These are phyloP conservation scores for Holacanthus passer DNA, from an alignment of 2,113 vertebrate species.

Conservation along the genomic window DNA sequence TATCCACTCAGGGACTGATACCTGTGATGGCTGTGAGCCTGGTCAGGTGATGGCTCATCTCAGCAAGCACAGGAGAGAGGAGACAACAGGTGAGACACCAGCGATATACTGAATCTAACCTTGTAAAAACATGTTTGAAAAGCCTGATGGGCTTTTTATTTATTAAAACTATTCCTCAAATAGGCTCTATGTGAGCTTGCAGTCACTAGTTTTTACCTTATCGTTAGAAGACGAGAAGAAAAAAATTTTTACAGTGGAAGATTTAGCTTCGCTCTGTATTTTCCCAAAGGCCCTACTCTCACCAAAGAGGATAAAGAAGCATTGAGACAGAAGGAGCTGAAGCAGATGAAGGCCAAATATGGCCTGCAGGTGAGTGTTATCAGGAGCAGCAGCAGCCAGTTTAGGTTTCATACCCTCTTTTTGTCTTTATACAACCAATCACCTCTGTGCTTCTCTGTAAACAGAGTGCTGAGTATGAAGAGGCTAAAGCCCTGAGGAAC, in stretches of 20 bases:
- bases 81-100: conserved; percentile 82
- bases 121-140: neutral
- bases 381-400: neutral
- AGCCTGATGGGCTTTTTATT: neutral
- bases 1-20: conserved; percentile 95
- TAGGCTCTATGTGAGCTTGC: neutral
- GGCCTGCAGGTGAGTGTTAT: conserved; percentile 91
- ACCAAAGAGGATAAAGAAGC: conserved; percentile 95
- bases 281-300: conserved; percentile 82
- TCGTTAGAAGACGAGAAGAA: neutral
- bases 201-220: neutral
- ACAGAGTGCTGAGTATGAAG: conserved; percentile 93
- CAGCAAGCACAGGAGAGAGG: conserved; percentile 90
- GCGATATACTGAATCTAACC: neutral
- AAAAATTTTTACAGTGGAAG: neutral
- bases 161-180: neutral
- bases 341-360: conserved; percentile 97
- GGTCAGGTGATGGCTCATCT: conserved; percentile 98
- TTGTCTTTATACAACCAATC: neutral
- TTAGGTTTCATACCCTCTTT: neutral
- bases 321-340: conserved; percentile 93
- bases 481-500: conserved; percentile 89
- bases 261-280: conserved; percentile 7
- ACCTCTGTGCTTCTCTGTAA: conserved; percentile 35
- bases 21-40: conserved; percentile 97